Evolutionary conservation across 2,888 invertebrate genomes (phyloP).

Genomic region (Melikaiella ostensackeni): DNA sequence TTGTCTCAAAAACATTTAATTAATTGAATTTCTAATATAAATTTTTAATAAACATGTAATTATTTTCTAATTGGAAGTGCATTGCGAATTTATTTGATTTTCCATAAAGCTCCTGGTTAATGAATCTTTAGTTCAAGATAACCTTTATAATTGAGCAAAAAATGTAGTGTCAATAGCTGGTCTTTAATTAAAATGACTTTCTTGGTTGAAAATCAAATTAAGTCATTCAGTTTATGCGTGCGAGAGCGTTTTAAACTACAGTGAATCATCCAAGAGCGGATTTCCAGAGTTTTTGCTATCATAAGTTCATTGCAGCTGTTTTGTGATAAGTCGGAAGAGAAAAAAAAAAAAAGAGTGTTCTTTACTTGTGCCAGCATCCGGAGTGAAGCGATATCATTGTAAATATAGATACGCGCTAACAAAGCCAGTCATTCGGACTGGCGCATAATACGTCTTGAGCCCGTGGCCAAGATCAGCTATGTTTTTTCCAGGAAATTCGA

Average conservation of each 20-base stretch:
- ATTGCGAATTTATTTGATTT: no score
- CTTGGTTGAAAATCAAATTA: no score
- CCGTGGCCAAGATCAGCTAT: not conserved
- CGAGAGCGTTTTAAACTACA: slow-evolving; percentile 3
- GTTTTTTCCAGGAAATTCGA: slow-evolving; percentile 10
- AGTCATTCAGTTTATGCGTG: not conserved
- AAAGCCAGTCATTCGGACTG: slow-evolving; percentile 29
- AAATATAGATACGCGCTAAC: slow-evolving; percentile 33
- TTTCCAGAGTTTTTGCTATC: not conserved
- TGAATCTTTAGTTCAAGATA: no score
- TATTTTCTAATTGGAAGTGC: no score
- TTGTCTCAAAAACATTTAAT: not conserved
- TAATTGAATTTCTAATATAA: not conserved
- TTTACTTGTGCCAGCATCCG: slow-evolving; percentile 30
- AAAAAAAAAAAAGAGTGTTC: slow-evolving; percentile 13
- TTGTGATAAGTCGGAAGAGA: slow-evolving; percentile 18
- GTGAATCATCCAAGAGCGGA: slow-evolving; percentile 17
- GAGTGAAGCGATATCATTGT: slow-evolving; percentile 22
- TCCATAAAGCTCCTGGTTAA: no score
- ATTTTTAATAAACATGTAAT: no score
- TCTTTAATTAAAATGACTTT: no score
- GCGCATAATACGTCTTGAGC: slow-evolving; percentile 33
- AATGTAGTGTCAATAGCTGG: no score
- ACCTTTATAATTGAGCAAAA: no score
- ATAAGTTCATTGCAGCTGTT: not conserved